Conservation (phyloP, 2,113 vertebrate species). For the Pseudopodoces humilis region DNA sequence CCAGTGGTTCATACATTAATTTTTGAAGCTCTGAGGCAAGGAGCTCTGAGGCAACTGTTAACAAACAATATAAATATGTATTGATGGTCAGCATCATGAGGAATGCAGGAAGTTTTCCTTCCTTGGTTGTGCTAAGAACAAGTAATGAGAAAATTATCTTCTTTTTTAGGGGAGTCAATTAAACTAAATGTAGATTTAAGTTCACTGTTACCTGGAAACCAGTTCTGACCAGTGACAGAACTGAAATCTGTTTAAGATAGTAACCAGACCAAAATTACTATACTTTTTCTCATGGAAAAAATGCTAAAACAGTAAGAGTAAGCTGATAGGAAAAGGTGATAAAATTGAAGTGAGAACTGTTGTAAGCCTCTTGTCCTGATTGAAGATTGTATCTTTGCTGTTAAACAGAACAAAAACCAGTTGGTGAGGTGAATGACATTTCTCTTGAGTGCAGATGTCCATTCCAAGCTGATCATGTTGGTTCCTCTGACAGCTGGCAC, state of each 20-base stretch:
- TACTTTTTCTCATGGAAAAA: not conserved
- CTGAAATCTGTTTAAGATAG: not conserved
- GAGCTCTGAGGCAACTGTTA: not conserved
- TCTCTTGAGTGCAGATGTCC: not conserved
- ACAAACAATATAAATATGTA: accelerated
- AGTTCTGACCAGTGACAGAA: not conserved
- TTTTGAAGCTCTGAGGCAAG: not conserved
- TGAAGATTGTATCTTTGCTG: not conserved
- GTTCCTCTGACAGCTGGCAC: not conserved
- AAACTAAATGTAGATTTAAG: not conserved
- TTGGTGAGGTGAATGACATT: not conserved
- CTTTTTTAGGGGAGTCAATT: accelerated
- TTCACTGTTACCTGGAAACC: not conserved
- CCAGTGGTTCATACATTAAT: not conserved
- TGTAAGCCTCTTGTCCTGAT: not conserved
- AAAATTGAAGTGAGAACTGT: not conserved
- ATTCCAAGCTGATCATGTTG: not conserved
- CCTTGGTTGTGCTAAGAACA: not conserved
- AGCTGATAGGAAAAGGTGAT: not conserved
- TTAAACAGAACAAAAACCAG: not conserved
- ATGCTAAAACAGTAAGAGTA: not conserved
- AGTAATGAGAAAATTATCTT: not conserved
- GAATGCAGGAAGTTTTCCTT: not conserved
- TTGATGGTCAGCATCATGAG: not conserved
- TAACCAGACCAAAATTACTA: not conserved